phyloP scores from a whole-genome alignment of 2,888 invertebrate species.

The Pogonocherus hispidulus region DNA sequence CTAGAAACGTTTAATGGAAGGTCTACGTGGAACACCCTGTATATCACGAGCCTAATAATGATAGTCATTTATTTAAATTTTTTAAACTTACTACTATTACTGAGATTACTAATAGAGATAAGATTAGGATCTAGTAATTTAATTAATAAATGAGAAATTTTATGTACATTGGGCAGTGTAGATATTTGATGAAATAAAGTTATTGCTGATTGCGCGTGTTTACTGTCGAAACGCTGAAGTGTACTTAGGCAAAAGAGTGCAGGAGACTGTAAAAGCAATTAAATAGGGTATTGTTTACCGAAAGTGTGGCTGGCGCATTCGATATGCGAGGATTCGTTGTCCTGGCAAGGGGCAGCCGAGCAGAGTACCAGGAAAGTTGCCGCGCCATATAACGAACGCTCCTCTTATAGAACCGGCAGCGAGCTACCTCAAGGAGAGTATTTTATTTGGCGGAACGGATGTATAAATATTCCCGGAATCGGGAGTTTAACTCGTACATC shows the following conservation, averaged over 20 bases:
- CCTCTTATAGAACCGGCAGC: constrained; percentile 30
- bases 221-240: constrained; percentile 50
- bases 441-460: constrained; percentile 54
- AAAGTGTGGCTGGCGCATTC: constrained; percentile 68
- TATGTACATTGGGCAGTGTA: constrained; percentile 30
- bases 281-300: constrained; percentile 71
- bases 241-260: constrained; percentile 66
- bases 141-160: constrained; percentile 27
- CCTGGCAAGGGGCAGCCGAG: constrained; percentile 54
- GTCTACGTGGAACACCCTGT: too few species aligned
- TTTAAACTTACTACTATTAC: too few species aligned
- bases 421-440: constrained; percentile 29
- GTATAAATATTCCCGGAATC: constrained; percentile 66
- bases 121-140: background rate
- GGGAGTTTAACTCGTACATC: constrained; percentile 65
- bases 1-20: too few species aligned
- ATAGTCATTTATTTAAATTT: too few species aligned
- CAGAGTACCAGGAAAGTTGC: constrained; percentile 43
- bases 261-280: constrained; percentile 71
- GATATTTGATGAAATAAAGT: constrained; percentile 45
- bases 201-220: constrained; percentile 51
- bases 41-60: too few species aligned
- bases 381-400: constrained; percentile 29
- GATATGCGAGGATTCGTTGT: constrained; percentile 64
- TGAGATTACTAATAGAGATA: background rate